Conservation (phyloP, 1,140 invertebrate genomes). For the Pseudomyrmex concolor region DNA sequence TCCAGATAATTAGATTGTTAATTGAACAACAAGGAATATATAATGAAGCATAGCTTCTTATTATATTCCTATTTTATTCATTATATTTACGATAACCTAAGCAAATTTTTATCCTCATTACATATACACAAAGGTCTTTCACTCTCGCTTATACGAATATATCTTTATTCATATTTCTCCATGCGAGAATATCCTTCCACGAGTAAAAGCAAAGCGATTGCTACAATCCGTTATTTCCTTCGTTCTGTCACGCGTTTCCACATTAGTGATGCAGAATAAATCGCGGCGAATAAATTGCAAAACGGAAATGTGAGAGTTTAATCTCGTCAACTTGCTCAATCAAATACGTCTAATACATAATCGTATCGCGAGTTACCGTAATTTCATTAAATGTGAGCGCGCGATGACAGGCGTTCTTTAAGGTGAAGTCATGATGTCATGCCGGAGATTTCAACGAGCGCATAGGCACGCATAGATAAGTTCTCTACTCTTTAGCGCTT, state of each 20-base stretch:
- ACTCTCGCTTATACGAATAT: not conserved
- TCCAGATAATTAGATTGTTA: too few species aligned
- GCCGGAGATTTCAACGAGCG: constrained; percentile 67
- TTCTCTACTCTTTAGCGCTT: not conserved
- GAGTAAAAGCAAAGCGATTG: constrained; percentile 46
- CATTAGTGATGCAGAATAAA: not conserved
- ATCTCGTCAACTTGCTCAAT: constrained; percentile 37
- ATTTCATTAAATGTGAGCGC: not conserved
- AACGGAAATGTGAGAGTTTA: constrained; percentile 31
- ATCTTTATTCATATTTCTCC: constrained; percentile 29
- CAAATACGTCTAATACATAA: constrained; percentile 6
- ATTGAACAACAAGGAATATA: too few species aligned
- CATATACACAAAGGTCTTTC: too few species aligned
- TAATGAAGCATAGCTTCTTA: too few species aligned
- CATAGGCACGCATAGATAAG: constrained; percentile 3
- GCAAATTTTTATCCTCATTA: not conserved
- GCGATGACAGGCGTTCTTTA: not conserved
- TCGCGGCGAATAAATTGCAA: not conserved
- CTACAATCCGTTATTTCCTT: constrained; percentile 30
- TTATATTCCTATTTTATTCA: too few species aligned
- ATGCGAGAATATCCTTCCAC: constrained; percentile 1
- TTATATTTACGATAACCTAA: not conserved
- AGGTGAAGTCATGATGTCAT: constrained; percentile 21
- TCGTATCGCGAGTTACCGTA: not conserved
- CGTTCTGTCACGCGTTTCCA: constrained; percentile 28